Conservation (phyloP, 1,140 invertebrate genomes). For the Psilanteris sp. region DNA sequence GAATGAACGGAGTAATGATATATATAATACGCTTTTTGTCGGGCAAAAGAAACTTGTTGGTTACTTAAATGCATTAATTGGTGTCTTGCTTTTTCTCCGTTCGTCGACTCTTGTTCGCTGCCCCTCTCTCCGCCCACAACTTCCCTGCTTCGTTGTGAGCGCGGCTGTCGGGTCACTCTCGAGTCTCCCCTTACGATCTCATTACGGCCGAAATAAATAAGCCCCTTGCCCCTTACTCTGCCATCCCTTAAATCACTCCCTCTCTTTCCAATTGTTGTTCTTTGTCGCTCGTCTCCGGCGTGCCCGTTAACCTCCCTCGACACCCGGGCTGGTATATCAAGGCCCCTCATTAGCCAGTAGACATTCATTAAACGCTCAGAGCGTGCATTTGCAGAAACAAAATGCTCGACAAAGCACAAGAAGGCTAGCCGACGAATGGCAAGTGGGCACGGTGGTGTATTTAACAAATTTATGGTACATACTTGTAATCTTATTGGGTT, state of each 20-base stretch:
- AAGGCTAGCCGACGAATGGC: conserved; percentile 43
- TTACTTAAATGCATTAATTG: conserved; percentile 64
- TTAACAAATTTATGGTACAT: conserved; percentile 52
- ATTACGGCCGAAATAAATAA: conserved; percentile 69
- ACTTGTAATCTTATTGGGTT: conserved; percentile 49
- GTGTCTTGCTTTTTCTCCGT: conserved; percentile 60
- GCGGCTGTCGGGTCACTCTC: conserved; percentile 60
- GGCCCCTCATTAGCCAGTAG: conserved; percentile 62
- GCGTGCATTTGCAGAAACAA: conserved; percentile 62
- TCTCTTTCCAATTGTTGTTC: conserved; percentile 48
- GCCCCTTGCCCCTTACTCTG: conserved; percentile 53
- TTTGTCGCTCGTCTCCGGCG: conserved; percentile 28
- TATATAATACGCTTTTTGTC: conserved; percentile 41
- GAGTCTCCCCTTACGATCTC: conserved; percentile 65
- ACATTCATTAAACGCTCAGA: conserved; percentile 62
- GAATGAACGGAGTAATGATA: conserved; percentile 37
- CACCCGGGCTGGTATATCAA: conserved; percentile 58
- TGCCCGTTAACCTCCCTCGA: conserved; percentile 55
- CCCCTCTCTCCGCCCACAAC: conserved; percentile 6
- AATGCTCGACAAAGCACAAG: conserved; percentile 59
- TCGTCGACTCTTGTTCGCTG: conserved; percentile 50
- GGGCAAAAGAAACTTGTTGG: conserved; percentile 53
- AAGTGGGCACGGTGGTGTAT: conserved; percentile 41
- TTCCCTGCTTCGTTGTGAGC: conserved; percentile 10
- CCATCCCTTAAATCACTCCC: conserved; percentile 53